A percentile compares a stretch with the other conserved stretches of the same genome.
Conservation (phyloP, 1,140 invertebrate genomes). For the Mactra quadrangularis region DNA sequence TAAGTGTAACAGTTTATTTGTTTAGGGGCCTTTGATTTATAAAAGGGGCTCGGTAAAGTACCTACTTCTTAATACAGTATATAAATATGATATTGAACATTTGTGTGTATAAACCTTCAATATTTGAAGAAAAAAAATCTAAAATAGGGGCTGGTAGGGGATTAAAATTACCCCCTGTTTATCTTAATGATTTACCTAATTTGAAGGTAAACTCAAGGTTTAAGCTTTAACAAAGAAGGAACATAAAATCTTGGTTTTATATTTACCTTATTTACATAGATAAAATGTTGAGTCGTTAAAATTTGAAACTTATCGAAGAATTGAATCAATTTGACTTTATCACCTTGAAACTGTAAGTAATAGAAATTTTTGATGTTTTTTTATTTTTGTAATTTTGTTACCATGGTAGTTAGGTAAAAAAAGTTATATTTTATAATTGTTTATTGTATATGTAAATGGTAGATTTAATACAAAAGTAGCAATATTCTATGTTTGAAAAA, state of each 20-base stretch:
- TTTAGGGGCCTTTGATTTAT: constrained; percentile 19
- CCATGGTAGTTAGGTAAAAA: too few species aligned
- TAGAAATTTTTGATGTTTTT: neutral
- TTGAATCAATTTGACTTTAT: too few species aligned
- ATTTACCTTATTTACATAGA: constrained; percentile 12
- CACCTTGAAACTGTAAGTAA: constrained; percentile 12
- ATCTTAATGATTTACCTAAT: constrained; percentile 57
- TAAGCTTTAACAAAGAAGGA: constrained; percentile 43
- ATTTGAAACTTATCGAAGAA: neutral
- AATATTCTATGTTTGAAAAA: too few species aligned
- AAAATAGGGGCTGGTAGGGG: constrained; percentile 21
- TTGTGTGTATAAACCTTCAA: constrained; percentile 47
- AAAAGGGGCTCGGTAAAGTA: neutral
- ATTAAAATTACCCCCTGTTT: constrained; percentile 42
- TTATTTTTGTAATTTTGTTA: too few species aligned
- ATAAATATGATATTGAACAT: constrained; percentile 26
- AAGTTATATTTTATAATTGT: too few species aligned
- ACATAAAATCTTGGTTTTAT: constrained; percentile 1
- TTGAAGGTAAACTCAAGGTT: constrained; percentile 17
- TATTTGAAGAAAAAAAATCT: constrained; percentile 45
- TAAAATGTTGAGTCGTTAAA: neutral
- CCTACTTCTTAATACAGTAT: constrained; percentile 27
- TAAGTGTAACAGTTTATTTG: neutral
- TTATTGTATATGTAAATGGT: neutral
- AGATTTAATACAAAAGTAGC: too few species aligned